These are phyloP conservation scores for Trachymyrmex septentrionalis DNA, from an alignment of 1,140 invertebrate species.

Conservation along the genomic window DNA sequence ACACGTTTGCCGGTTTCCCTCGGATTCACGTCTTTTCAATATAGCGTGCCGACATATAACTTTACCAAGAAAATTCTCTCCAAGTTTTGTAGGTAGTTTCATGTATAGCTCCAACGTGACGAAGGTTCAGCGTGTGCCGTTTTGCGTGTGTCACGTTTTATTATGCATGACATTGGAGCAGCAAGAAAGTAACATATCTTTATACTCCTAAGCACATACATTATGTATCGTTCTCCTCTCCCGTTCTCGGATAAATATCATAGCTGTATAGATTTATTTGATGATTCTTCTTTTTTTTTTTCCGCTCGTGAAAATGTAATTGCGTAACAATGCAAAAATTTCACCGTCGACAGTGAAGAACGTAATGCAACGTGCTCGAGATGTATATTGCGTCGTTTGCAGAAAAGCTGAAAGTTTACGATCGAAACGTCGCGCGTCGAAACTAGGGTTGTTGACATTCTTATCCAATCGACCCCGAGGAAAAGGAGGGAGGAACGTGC, in stretches of 20 bases:
- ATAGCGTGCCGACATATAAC: slow-evolving; percentile 59
- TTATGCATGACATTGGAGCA: slow-evolving; percentile 61
- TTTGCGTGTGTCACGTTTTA: slow-evolving; percentile 54
- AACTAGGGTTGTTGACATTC: slow-evolving; percentile 18
- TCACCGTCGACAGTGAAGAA: not conserved
- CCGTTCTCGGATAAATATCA: not conserved
- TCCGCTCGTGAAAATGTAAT: not conserved
- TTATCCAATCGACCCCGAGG: not conserved
- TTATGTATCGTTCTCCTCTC: not conserved
- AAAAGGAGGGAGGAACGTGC: not conserved
- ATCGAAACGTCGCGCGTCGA: not conserved
- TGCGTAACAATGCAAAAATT: not conserved
- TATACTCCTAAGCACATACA: slow-evolving; percentile 36
- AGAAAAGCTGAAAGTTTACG: not conserved
- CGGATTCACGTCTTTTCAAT: slow-evolving; percentile 52
- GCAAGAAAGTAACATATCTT: slow-evolving; percentile 57
- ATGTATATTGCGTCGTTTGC: not conserved
- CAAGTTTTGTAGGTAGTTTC: slow-evolving; percentile 49
- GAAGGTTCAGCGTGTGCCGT: slow-evolving; percentile 49
- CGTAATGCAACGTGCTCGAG: not conserved
- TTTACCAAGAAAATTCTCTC: slow-evolving; percentile 53
- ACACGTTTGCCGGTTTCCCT: slow-evolving; percentile 38
- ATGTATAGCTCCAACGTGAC: slow-evolving; percentile 50
- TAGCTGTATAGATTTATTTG: slow-evolving; percentile 28
- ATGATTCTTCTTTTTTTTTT: no score